Conservation (phyloP, 2,113 vertebrate genomes). For the Sterna hirundo region DNA sequence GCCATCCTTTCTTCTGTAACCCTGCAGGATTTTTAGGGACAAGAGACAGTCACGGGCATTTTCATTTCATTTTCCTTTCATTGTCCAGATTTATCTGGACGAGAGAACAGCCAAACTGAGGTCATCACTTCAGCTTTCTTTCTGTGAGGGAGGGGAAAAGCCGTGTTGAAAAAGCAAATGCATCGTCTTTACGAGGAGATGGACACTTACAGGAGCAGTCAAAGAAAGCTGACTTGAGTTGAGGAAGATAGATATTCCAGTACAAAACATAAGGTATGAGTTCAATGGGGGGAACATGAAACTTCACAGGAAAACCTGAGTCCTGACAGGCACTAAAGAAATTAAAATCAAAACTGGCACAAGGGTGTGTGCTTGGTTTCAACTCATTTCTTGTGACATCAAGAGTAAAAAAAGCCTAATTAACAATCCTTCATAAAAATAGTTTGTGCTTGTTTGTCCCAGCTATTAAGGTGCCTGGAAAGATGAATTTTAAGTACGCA, state of each 20-base stretch:
- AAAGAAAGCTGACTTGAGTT: background rate
- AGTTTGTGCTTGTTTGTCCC: background rate
- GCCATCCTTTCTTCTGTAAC: background rate
- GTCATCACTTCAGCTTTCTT: background rate
- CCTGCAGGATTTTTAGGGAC: background rate
- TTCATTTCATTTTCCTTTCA: background rate
- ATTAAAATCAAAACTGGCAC: background rate
- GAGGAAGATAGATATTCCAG: background rate
- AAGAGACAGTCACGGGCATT: background rate
- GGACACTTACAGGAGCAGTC: background rate
- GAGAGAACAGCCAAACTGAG: background rate
- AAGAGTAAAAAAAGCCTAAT: background rate
- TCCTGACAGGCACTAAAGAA: background rate
- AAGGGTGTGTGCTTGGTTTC: background rate
- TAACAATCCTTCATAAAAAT: background rate
- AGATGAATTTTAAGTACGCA: background rate
- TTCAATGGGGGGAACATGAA: background rate
- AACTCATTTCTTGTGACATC: background rate
- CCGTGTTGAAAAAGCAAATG: background rate
- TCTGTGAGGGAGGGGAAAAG: background rate
- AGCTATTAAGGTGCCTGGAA: background rate
- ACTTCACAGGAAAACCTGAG: background rate
- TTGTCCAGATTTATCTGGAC: background rate
- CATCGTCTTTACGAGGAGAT: background rate
- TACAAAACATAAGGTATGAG: background rate